Percentiles rank a stretch among this genome's conserved stretches.
Conservation (phyloP, 2,888 invertebrate species). For the Pollenia griseotomentosa region DNA sequence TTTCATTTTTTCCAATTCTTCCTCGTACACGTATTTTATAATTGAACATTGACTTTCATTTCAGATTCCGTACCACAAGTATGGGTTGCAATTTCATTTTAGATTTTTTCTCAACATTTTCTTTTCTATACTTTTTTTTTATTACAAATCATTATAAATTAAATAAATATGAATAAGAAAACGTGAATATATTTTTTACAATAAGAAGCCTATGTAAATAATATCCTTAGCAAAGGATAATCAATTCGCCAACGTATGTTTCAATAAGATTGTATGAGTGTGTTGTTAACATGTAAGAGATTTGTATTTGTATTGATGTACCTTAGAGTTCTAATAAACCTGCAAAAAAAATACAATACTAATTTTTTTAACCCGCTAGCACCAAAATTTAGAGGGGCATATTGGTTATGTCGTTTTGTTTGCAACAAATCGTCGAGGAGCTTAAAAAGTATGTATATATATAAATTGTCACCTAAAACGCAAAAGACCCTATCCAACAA, state of each 20-base stretch:
- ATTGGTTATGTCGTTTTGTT: no score
- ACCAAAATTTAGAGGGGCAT: no score
- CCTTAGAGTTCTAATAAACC: not conserved
- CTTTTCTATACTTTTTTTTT: constrained; percentile 4
- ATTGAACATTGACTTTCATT: constrained; percentile 30
- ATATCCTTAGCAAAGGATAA: constrained; percentile 41
- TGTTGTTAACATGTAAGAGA: not conserved
- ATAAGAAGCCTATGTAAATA: constrained; percentile 63
- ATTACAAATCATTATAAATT: constrained; percentile 51
- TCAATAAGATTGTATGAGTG: constrained; percentile 7
- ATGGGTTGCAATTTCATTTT: constrained; percentile 40
- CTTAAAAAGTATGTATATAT: no score
- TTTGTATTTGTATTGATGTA: constrained; percentile 3
- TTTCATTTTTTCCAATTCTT: not conserved
- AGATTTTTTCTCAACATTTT: constrained; percentile 2
- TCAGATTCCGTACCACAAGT: not conserved
- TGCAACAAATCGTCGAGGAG: no score
- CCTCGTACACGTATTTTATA: constrained; percentile 35
- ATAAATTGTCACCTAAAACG: no score
- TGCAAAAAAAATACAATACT: not conserved
- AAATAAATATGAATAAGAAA: constrained; percentile 48
- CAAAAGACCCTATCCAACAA: no score
- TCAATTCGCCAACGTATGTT: constrained; percentile 3
- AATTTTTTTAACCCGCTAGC: not conserved
- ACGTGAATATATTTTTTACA: constrained; percentile 62